Conservation (phyloP, 2,113 vertebrate genomes). For the Holacanthus passer region DNA sequence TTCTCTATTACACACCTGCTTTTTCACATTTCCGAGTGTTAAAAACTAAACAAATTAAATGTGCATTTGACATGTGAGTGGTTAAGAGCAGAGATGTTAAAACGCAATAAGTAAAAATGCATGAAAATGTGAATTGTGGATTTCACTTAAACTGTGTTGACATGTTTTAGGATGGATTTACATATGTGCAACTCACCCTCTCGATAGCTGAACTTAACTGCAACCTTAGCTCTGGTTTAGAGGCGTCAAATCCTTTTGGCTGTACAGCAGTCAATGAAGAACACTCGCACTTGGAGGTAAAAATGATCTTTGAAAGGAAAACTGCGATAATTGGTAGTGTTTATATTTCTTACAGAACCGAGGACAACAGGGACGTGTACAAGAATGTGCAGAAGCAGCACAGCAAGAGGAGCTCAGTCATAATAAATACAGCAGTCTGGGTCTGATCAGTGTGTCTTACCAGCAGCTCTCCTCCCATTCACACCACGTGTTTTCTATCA, state of each 20-base stretch:
- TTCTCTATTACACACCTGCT: neutral
- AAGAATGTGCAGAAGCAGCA: constrained; percentile 81
- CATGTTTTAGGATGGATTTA: neutral
- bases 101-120: neutral
- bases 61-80: neutral
- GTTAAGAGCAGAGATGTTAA: neutral
- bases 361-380: constrained; percentile 85
- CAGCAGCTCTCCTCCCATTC: constrained; percentile 41
- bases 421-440: constrained; percentile 82
- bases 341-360: constrained; percentile 84
- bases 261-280: neutral
- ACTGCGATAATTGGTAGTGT: constrained; percentile 50
- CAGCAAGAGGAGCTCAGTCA: constrained; percentile 78
- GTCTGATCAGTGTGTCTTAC: constrained; percentile 5
- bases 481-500: constrained; percentile 28
- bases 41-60: neutral
- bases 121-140: neutral
- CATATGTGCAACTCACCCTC: neutral
- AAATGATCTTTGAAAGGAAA: constrained; percentile 15
- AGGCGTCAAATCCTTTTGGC: neutral
- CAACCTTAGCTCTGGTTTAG: neutral
- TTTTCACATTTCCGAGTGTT: neutral
- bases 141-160: neutral
- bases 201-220: neutral
- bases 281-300: constrained; percentile 1